These are phyloP conservation scores for Zophobas atratus DNA, from an alignment of 1,140 invertebrate genomes.

Conservation along the genomic window DNA sequence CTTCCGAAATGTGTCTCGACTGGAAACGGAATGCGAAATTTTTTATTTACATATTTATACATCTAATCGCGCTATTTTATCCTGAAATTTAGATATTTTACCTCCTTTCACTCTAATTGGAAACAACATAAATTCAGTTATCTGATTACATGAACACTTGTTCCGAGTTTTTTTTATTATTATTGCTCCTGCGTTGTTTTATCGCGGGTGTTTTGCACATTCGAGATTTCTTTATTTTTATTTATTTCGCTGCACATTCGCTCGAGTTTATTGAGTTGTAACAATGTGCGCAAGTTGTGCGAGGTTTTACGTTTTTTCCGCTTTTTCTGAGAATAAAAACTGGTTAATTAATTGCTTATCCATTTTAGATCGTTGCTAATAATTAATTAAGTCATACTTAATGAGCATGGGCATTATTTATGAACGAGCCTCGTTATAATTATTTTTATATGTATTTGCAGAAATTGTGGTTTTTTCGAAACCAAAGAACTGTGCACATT, in stretches of 20 bases:
- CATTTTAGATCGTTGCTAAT: background rate
- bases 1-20: conserved; percentile 41
- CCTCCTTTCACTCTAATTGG: conserved; percentile 29
- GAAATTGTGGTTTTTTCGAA: too few species aligned
- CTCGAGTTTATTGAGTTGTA: background rate
- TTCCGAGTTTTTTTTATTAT: conserved; percentile 11
- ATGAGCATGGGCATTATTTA: too few species aligned
- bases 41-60: conserved; percentile 37
- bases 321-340: background rate
- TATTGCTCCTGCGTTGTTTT: background rate
- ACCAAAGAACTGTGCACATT: too few species aligned
- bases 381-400: conserved; percentile 1
- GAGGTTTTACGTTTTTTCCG: background rate
- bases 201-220: background rate
- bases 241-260: conserved; percentile 1
- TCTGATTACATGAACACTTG: conserved; percentile 35
- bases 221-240: conserved; percentile 2
- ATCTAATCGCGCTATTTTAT: conserved; percentile 30
- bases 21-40: conserved; percentile 27
- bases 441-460: too few species aligned
- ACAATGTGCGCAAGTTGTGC: background rate
- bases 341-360: conserved; percentile 27
- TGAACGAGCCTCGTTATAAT: background rate
- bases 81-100: conserved; percentile 38
- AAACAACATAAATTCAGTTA: conserved; percentile 35